Conservation (phyloP, 2,888 invertebrate species). For the Malachius bipustulatus region DNA sequence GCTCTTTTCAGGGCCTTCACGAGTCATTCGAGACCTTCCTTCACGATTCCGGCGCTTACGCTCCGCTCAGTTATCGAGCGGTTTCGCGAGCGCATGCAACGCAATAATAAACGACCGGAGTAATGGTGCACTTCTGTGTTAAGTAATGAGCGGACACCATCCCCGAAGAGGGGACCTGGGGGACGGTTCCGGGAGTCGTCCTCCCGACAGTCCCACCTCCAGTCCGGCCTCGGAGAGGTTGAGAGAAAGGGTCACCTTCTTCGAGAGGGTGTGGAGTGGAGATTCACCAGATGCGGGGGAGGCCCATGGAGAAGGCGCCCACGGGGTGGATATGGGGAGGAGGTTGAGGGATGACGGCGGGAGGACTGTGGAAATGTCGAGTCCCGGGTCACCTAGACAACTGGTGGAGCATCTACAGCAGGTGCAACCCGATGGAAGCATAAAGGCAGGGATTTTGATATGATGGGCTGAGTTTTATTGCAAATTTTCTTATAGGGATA, state of each 20-base stretch:
- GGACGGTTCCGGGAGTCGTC: conserved; percentile 10
- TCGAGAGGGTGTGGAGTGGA: conserved; percentile 67
- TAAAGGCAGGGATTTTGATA: conserved; percentile 24
- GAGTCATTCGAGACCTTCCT: no score
- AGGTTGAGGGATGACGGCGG: conserved; percentile 24
- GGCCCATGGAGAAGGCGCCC: conserved; percentile 23
- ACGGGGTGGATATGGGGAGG: conserved; percentile 26
- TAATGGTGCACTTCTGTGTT: conserved; percentile 12
- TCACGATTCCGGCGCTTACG: conserved; percentile 18
- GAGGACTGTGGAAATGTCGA: conserved; percentile 46
- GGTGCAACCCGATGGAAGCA: conserved; percentile 34
- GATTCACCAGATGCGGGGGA: conserved; percentile 32
- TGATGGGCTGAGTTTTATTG: neutral
- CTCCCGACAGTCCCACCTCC: conserved; percentile 22
- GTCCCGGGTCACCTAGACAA: conserved; percentile 37
- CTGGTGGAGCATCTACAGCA: conserved; percentile 23
- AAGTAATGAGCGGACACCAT: conserved; percentile 22
- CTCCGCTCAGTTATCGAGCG: conserved; percentile 32
- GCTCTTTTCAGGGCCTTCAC: conserved; percentile 23
- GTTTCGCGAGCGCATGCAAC: conserved; percentile 24
- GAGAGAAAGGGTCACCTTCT: conserved; percentile 64
- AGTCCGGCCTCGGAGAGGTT: conserved; percentile 42
- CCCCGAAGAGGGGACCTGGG: conserved; percentile 21
- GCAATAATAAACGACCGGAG: conserved; percentile 21
- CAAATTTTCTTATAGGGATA: no score